Conservation (phyloP, 1,140 invertebrate species). For the Rhysida immarginata region DNA sequence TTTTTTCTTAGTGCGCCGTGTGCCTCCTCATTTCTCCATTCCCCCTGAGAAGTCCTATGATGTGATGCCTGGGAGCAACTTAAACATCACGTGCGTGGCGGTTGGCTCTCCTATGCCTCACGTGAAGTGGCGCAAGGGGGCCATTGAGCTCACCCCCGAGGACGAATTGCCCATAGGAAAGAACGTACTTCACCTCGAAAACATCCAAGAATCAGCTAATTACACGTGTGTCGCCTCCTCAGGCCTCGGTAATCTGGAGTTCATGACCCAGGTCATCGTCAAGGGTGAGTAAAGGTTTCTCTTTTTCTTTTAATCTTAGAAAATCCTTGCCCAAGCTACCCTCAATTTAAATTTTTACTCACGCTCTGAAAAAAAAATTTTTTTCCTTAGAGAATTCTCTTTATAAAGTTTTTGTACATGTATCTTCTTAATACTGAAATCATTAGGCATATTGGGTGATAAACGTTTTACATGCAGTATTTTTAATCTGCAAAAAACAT, state of each 20-base stretch:
- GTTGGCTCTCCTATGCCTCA: slow-evolving; percentile 93
- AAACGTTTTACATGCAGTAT: too few species aligned
- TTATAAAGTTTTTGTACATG: too few species aligned
- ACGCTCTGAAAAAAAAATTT: too few species aligned
- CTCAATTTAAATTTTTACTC: too few species aligned
- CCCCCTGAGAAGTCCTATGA: slow-evolving; percentile 65
- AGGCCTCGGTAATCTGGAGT: slow-evolving; percentile 77
- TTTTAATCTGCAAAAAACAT: too few species aligned
- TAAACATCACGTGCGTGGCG: slow-evolving; percentile 92
- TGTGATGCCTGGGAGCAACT: slow-evolving; percentile 71
- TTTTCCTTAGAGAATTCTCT: too few species aligned
- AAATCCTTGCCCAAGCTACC: too few species aligned
- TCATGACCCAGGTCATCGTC: slow-evolving; percentile 73
- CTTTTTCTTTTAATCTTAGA: too few species aligned
- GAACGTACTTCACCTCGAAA: slow-evolving; percentile 68
- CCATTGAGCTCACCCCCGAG: slow-evolving; percentile 55
- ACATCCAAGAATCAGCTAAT: slow-evolving; percentile 82
- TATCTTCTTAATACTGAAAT: too few species aligned
- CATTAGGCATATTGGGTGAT: too few species aligned
- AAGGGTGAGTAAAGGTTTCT: slow-evolving; percentile 52
- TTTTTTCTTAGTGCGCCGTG: slow-evolving; percentile 60
- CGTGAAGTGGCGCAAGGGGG: slow-evolving; percentile 87
- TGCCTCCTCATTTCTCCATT: slow-evolving; percentile 85
- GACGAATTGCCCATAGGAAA: slow-evolving; percentile 33
- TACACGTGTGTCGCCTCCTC: slow-evolving; percentile 95